These are phyloP conservation scores for Tanytarsus gracilentus DNA, from an alignment of 2,888 invertebrate species.

Conservation along the genomic window DNA sequence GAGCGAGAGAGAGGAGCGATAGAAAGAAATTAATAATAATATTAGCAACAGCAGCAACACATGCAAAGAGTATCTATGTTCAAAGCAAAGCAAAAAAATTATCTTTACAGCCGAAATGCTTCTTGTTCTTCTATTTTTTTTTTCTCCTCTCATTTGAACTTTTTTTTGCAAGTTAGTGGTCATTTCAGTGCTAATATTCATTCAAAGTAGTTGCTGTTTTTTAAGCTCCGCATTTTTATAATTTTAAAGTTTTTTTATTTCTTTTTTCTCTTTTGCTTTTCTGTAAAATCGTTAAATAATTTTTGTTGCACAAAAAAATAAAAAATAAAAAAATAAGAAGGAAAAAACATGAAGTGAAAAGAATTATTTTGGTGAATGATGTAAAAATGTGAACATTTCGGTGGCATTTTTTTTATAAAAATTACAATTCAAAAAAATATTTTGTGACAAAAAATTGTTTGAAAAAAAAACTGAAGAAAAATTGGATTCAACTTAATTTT, in stretches of 20 bases:
- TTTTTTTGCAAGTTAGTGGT: constrained; percentile 26
- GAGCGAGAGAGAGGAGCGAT: no score
- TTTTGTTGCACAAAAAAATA: constrained; percentile 6
- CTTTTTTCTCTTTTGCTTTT: constrained; percentile 1
- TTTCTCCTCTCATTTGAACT: constrained; percentile 23
- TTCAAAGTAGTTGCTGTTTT: constrained; percentile 27
- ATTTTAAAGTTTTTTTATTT: constrained; percentile 11
- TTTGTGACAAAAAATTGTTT: no score
- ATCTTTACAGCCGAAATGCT: constrained; percentile 20
- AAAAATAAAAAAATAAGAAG: not conserved
- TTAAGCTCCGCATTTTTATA: constrained; percentile 19
- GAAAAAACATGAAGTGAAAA: not conserved
- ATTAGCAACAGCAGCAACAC: constrained; percentile 20
- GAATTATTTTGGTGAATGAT: no score
- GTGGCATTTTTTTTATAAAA: no score
- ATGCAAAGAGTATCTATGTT: constrained; percentile 25
- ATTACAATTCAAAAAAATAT: no score
- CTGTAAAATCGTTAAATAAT: not conserved
- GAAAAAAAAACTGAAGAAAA: no score
- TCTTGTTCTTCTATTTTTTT: constrained; percentile 24
- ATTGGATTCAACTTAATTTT: no score
- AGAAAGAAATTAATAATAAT: constrained; percentile 25
- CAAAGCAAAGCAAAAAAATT: constrained; percentile 14
- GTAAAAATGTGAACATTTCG: no score
- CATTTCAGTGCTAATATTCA: constrained; percentile 27